Evolutionary conservation across 1,140 invertebrate genomes (phyloP).

Genomic region (Monomorium pharaonis): DNA sequence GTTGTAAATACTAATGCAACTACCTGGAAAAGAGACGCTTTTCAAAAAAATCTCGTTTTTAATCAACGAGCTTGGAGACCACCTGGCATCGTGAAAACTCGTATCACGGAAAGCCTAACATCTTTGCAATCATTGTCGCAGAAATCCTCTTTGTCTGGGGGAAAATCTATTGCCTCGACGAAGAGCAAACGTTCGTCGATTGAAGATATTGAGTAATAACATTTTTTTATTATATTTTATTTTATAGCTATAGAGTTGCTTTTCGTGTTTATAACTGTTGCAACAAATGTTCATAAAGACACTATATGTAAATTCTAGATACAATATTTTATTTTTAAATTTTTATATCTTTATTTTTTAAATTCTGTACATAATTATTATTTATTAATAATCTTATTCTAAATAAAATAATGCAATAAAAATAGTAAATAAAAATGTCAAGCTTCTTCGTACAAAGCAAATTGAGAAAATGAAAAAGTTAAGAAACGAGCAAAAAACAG

Average conservation of each 20-base stretch:
- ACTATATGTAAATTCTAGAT: neutral
- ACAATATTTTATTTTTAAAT: neutral
- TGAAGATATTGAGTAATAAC: slow-evolving; percentile 16
- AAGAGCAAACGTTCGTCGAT: neutral
- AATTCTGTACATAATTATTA: neutral
- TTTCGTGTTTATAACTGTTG: neutral
- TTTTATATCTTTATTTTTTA: neutral
- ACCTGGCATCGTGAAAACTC: neutral
- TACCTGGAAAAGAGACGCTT: neutral
- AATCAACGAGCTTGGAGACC: slow-evolving; percentile 12
- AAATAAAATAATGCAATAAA: too few relatives aligned
- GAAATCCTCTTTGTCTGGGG: neutral
- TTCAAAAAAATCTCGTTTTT: neutral
- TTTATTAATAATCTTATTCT: too few relatives aligned
- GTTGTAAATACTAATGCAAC: neutral
- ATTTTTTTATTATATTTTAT: neutral
- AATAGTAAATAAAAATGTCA: too few relatives aligned
- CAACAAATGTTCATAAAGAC: neutral
- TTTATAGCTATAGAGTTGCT: neutral
- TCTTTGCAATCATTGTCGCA: neutral
- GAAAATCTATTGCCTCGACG: neutral
- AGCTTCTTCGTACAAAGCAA: too few relatives aligned
- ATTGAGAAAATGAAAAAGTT: too few relatives aligned
- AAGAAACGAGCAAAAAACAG: too few relatives aligned
- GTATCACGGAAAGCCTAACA: neutral